Base-by-base conservation (phyloP, 2,888 invertebrate genomes). In the Rotaria magnacalcarata region DNA sequence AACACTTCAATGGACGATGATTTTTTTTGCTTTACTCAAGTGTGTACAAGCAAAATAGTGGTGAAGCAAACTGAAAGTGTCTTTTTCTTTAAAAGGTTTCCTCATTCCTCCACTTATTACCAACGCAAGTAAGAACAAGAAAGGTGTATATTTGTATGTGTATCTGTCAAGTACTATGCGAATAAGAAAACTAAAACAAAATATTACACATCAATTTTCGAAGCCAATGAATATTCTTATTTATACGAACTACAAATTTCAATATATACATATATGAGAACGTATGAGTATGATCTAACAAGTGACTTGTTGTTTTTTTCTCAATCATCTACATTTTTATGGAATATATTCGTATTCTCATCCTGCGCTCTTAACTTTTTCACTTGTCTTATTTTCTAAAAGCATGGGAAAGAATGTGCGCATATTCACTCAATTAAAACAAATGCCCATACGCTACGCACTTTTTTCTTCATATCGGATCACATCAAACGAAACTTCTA, bases 361-460 rank as follows among this genome's bases (percentile, higher is more conserved):
- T 58, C 10, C 1, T 58, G 27, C 67, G 16, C 67, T 16, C 67
- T 67, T 67, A n/a, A 67, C 67, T 67, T 34, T 24, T 24, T 56
- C 50, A 50, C 50, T 50, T 50, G 10, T 50, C 14, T 24, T 56
- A 10, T 67, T 67, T 34, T 34, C 27, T 27, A 34, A 67, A 67
- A 14, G 67, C 67, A 67, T 67, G 67, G 67, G 67, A 67, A 67
- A 67, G 67, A 41, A 67, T 34, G 19, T 67, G 67, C 67, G 16
- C 67, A 67, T 41, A 67, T 67, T 67, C 67, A 67, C 34, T 67
- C 67, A 67, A 67, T 67, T 67, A 67, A 67, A 67, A 67, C 67
- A 67, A 67, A 67, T 67, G 67, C 19, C 67, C 67, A 67, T 67
- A 41, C 34, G 67, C 19, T 34, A 67, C 34, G 34, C 34, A 67